phyloP scores from a whole-genome alignment of 2,797 vertebrate genomes.

The Pachyuromys duprasi region DNA sequence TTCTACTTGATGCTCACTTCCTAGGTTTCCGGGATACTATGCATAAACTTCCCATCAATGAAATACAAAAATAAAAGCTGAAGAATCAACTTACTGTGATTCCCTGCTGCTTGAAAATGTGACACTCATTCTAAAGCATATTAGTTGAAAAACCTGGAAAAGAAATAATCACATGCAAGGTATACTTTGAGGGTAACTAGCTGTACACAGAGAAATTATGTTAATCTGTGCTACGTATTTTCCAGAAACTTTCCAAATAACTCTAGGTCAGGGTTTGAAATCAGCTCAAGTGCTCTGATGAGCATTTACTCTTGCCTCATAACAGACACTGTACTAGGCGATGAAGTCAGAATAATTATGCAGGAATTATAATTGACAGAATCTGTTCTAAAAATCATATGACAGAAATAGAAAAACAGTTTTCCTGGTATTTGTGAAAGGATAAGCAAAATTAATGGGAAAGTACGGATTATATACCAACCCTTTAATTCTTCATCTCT shows the following conservation, averaged over 20 bases:
- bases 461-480: not conserved
- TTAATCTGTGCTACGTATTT: not conserved
- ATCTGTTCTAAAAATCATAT: not conserved
- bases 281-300: not conserved
- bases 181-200: not conserved
- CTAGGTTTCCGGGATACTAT: not conserved
- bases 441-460: not conserved
- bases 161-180: not conserved
- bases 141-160: not conserved
- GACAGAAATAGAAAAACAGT: not conserved
- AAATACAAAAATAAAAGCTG: constrained; percentile 42
- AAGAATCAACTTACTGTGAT: not conserved
- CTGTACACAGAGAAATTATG: not conserved
- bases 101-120: not conserved
- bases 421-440: not conserved
- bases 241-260: not conserved
- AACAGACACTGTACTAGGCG: not conserved
- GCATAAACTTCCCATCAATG: not conserved
- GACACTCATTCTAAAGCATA: not conserved
- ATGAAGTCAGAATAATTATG: constrained; percentile 46
- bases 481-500: not conserved
- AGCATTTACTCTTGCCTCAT: not conserved
- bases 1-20: not conserved
- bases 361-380: not conserved
- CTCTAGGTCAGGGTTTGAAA: not conserved